Evolutionary conservation across 2,113 vertebrate genomes (phyloP), one percentile per base, ranked within the genome.

Genomic region (Pachyramphus minor): DNA sequence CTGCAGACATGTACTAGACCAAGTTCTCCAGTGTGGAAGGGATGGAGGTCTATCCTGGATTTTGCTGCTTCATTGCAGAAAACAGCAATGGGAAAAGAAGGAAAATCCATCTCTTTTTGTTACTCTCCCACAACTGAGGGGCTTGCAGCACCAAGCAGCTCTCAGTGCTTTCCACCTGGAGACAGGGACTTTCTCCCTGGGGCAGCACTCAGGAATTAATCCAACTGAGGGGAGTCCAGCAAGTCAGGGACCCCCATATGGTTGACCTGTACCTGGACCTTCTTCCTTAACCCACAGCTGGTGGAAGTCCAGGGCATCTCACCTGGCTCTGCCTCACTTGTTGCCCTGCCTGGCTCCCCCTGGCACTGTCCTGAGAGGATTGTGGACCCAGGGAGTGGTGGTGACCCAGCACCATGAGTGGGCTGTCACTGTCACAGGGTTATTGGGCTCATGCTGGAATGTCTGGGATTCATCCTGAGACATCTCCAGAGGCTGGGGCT

Each of bases 11-110:
- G 0, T 28, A 16, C 2, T 3, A 69, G n/a, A 52, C 7, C 9
- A 35, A 55, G 12, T 7, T 31, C 4, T 60, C 5, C 12, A 7
- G 3, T 0, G 0, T 5, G 39, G 41, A 59, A 8, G 52, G 23
- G 13, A 0, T 44, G 44, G 21, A 78, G 17, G 14, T 39, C 7
- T 73, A 30, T 42, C 6, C 33, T 23, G 30, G 17, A 14, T 30
- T 80, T 83, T 75, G 24, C 31, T 58, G 24, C 19, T 72, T 62
- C 0, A 1, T 25, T 67, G 18, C 18, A 59, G 83, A 53, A 73
- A 60, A 14, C 7, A 21, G 25, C 22, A 31, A 49, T 87, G 30
- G 4, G 5, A 12, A 37, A 64, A 87, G 14, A 31, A 58, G 15
- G 37, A 75, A 89, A 85, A 25, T 39, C 2, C 1, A 2, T 24